A percentile compares a stretch with the other conserved stretches of the same genome.
phyloP scores from a whole-genome alignment of 2,888 invertebrate genomes.

The Drosophila parthenogenetica region DNA sequence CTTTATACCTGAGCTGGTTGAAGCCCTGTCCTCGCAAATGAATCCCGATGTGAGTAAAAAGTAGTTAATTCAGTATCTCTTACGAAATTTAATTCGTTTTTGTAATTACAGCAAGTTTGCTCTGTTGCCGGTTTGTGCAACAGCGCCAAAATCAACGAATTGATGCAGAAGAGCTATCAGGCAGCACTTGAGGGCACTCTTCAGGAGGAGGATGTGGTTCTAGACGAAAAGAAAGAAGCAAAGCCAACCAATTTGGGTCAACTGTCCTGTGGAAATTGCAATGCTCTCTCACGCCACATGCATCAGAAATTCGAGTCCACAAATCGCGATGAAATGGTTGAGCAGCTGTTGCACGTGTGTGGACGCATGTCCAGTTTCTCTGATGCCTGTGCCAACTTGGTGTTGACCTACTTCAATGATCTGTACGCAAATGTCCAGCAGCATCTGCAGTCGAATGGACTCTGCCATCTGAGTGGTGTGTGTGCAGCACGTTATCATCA shows the following conservation, averaged over 20 bases:
- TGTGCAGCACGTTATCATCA: constrained; percentile 89
- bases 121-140: constrained; percentile 95
- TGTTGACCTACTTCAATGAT: constrained; percentile 90
- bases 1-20: constrained; percentile 94
- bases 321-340: constrained; percentile 83
- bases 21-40: constrained; percentile 95
- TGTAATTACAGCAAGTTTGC: constrained; percentile 88
- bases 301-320: constrained; percentile 80
- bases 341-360: constrained; percentile 87
- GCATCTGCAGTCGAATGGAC: constrained; percentile 88
- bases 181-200: constrained; percentile 66
- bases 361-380: constrained; percentile 90
- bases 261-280: constrained; percentile 82
- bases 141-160: constrained; percentile 89
- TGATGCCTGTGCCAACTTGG: constrained; percentile 91
- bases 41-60: constrained; percentile 88
- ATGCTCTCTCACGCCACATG: constrained; percentile 77
- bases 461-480: constrained; percentile 92
- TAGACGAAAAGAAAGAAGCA: background rate
- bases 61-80: background rate
- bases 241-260: constrained; percentile 22
- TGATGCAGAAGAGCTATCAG: constrained; percentile 85
- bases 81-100: background rate
- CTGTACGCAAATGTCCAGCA: constrained; percentile 88
- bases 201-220: constrained; percentile 46